These are phyloP conservation scores for Myotis brandtii DNA, from an alignment of 2,113 vertebrate genomes.

Conservation along the genomic window DNA sequence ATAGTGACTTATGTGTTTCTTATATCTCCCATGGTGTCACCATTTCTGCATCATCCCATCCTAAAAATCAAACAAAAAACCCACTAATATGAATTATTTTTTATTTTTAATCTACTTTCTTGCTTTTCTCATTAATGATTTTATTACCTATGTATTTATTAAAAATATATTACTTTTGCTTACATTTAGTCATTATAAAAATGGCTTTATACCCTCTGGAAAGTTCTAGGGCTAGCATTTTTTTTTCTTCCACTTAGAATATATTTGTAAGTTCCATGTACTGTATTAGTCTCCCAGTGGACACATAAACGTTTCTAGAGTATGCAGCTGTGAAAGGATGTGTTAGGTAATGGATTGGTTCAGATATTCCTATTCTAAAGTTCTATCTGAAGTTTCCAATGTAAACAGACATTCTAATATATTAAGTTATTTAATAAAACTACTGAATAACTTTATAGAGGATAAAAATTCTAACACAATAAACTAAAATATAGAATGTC, in stretches of 20 bases:
- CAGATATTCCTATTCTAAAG: background rate
- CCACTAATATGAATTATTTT: background rate
- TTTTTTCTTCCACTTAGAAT: background rate
- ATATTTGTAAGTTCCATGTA: background rate
- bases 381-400: background rate
- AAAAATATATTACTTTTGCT: background rate
- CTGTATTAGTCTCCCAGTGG: background rate
- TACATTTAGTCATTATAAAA: background rate
- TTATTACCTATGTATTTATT: background rate
- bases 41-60: background rate
- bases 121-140: background rate
- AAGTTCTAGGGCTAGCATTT: background rate
- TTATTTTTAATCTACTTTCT: background rate
- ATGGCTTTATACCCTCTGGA: background rate
- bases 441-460: background rate
- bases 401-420: background rate
- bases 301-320: rapidly evolving
- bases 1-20: background rate
- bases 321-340: background rate
- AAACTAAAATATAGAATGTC: background rate
- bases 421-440: conserved; percentile 36
- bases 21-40: background rate
- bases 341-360: background rate
- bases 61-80: background rate
- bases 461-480: background rate